Conservation (phyloP, 2,888 invertebrate species). For the Pardosa pseudoannulata region DNA sequence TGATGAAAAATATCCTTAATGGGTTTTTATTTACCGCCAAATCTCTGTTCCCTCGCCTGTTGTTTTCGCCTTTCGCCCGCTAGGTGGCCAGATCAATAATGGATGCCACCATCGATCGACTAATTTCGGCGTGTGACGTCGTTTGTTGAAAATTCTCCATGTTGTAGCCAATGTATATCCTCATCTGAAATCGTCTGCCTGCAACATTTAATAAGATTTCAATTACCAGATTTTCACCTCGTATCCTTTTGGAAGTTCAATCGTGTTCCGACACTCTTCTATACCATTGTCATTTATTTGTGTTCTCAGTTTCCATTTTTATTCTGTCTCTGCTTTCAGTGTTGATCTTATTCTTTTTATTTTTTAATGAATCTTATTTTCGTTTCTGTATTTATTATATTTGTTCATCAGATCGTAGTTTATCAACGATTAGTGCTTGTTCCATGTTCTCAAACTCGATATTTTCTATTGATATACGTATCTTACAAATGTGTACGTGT, state of each 20-base stretch:
- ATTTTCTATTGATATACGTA: no score
- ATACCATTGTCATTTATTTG: not conserved
- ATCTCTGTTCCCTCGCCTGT: no score
- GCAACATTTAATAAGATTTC: not conserved
- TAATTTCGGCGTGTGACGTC: conserved; percentile 48
- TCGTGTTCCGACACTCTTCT: not conserved
- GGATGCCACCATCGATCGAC: conserved; percentile 54
- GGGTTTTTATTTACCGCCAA: no score
- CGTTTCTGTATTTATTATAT: no score
- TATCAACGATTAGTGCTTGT: no score
- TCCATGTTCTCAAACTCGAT: no score
- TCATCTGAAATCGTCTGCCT: conserved; percentile 1
- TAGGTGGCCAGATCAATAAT: conserved; percentile 61
- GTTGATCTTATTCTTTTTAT: no score
- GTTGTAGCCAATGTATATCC: conserved; percentile 32
- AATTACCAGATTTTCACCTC: conserved; percentile 5
- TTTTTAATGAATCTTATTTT: no score
- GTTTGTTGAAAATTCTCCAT: conserved; percentile 54
- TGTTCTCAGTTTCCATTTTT: not conserved
- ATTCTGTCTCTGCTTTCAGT: no score
- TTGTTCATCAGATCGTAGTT: no score
- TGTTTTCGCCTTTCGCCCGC: conserved; percentile 17
- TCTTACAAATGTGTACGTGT: no score
- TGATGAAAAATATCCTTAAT: no score
- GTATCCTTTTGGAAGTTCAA: conserved; percentile 41